Percentiles rank a stretch among this genome's conserved stretches.
phyloP scores from a whole-genome alignment of 2,797 vertebrate species.

The Halcyon badia region DNA sequence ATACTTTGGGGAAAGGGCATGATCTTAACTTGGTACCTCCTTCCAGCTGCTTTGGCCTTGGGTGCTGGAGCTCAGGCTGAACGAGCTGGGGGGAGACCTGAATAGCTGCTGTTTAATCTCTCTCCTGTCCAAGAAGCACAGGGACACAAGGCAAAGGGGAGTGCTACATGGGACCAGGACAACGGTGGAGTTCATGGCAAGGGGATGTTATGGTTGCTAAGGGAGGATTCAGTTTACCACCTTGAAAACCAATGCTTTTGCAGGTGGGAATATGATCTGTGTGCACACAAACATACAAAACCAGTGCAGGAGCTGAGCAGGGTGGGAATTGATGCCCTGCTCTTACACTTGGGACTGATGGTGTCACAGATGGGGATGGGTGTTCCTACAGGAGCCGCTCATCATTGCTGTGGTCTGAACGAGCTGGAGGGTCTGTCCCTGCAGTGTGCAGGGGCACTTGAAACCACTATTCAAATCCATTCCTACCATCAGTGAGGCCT shows the following conservation, averaged over 20 bases:
- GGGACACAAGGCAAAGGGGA: not conserved
- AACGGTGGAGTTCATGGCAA: not conserved
- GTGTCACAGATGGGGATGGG: not conserved
- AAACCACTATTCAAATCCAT: not conserved
- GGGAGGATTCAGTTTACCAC: not conserved
- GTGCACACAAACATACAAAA: not conserved
- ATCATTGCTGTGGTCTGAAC: fast-evolving
- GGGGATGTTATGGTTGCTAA: not conserved
- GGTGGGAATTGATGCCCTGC: fast-evolving
- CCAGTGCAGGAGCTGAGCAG: not conserved
- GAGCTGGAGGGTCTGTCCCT: not conserved
- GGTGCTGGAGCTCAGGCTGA: not conserved
- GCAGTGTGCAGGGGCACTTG: not conserved
- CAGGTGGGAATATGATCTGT: fast-evolving
- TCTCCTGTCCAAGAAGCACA: not conserved
- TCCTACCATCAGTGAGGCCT: not conserved
- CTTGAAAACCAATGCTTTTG: not conserved
- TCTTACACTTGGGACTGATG: fast-evolving
- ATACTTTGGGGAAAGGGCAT: not conserved
- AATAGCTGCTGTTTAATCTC: not conserved
- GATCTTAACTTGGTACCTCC: too few species aligned
- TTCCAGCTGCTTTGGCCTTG: not conserved
- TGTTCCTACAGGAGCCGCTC: fast-evolving
- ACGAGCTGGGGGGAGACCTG: not conserved
- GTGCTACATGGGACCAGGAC: fast-evolving